Conservation (phyloP, 2,888 invertebrate genomes). For the Drosophila putrida region DNA sequence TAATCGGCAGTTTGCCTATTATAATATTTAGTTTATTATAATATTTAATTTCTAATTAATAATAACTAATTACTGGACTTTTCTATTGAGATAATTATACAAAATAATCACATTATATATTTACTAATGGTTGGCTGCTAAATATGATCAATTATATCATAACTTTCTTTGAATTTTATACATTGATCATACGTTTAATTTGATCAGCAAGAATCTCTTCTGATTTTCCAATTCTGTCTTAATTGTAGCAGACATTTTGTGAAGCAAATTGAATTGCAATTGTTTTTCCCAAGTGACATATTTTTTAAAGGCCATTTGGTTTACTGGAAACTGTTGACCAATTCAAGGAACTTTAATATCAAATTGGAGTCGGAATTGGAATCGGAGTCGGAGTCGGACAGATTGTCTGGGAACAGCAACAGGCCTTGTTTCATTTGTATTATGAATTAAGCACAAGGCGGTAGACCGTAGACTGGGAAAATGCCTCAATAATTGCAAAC, state of each 20-base stretch:
- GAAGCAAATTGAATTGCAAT: background rate
- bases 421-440: constrained; percentile 40
- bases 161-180: too few relatives aligned
- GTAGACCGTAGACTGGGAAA: constrained; percentile 5
- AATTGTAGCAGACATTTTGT: background rate
- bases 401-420: constrained; percentile 37
- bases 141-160: too few relatives aligned
- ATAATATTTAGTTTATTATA: too few relatives aligned
- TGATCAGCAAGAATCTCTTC: too few relatives aligned
- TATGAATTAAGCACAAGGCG: constrained; percentile 75
- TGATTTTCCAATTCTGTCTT: background rate
- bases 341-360: constrained; percentile 2
- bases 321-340: background rate
- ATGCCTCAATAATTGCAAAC: constrained; percentile 73
- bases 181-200: too few relatives aligned
- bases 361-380: background rate
- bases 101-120: too few relatives aligned
- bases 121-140: too few relatives aligned
- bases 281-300: background rate
- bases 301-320: background rate
- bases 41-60: too few relatives aligned
- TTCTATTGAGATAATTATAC: too few relatives aligned
- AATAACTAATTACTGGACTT: too few relatives aligned
- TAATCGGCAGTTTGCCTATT: too few relatives aligned
- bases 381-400: background rate